Evolutionary conservation across 2,888 invertebrate genomes (phyloP), one percentile per base, ranked within the genome.

Genomic region (Tuberolachnus salignus): DNA sequence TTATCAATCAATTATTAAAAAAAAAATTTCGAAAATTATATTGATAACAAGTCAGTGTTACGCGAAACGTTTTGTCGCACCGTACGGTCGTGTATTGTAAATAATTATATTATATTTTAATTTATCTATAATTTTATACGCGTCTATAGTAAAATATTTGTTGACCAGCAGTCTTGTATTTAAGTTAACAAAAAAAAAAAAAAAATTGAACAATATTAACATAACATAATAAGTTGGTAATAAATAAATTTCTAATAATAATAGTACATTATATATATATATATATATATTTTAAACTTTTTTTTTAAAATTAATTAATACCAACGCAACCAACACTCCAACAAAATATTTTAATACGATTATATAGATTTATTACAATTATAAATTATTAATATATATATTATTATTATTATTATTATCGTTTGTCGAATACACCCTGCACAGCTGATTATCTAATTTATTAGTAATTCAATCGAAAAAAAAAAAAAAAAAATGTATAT

Each of bases 341-440:
- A 72, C 59, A 59, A 59, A 34, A 34, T 34, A 34, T 34, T 64
- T 26, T 51, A 61, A 49, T 51, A 72, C 49, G 61, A 19, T 61
- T 72, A 72, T 34, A 72, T 63, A 51, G 71, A 51, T 73, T 51
- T 63, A 73, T 53, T 63, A 73, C 63, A 73, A 73, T 63, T 51
- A 63, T 63, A 59, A 59, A 16, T 42, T 51, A 63, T 63, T 71
- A 59, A 16, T 42, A 14, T 26, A 51, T 23, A 16, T 49, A 14
- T 34, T 53, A 34, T 55, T 34, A 34, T 34, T 53, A 78, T 51
- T n/a, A 57, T 78, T 78, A 78, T 69, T 67, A 78, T 78, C 67
- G 46, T 78, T 78, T 67, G 67, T 75, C 67, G 67, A 67, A 69
- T 67, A 78, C 78, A 78, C 78, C 78, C 78, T 78, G 78, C 78